Conservation (phyloP, 2,113 vertebrate genomes). For the Casuarius casuarius region DNA sequence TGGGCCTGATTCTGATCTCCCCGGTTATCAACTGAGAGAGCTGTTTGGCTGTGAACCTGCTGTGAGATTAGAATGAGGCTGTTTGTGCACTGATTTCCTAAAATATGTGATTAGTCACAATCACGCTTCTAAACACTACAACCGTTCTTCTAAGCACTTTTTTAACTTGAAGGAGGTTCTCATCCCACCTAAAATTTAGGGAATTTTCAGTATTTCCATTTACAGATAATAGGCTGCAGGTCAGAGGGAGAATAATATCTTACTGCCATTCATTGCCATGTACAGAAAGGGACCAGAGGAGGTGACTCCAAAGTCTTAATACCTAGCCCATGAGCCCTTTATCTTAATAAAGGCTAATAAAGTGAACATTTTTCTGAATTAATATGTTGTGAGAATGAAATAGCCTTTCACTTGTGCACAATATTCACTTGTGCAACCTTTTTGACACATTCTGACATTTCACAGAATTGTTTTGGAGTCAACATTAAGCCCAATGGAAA, state of each 20-base stretch:
- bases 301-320: background rate
- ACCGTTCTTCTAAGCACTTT: background rate
- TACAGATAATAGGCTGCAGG: background rate
- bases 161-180: background rate
- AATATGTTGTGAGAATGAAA: background rate
- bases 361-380: background rate
- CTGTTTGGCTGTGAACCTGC: background rate
- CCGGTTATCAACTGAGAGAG: background rate
- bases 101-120: conserved; percentile 22
- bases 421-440: background rate
- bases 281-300: background rate
- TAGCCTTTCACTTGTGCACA: background rate
- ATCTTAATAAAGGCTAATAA: background rate
- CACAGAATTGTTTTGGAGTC: background rate
- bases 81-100: conserved; percentile 12
- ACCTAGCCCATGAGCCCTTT: background rate
- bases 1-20: background rate
- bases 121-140: conserved; percentile 1
- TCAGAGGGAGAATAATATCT: background rate
- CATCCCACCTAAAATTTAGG: background rate
- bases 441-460: background rate
- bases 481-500: background rate
- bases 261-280: background rate
- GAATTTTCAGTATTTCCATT: background rate
- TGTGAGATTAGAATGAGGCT: background rate